Percentiles rank a stretch among this genome's conserved stretches.
Conservation (phyloP, 2,113 vertebrate genomes). For the Callocephalon fimbriatum region DNA sequence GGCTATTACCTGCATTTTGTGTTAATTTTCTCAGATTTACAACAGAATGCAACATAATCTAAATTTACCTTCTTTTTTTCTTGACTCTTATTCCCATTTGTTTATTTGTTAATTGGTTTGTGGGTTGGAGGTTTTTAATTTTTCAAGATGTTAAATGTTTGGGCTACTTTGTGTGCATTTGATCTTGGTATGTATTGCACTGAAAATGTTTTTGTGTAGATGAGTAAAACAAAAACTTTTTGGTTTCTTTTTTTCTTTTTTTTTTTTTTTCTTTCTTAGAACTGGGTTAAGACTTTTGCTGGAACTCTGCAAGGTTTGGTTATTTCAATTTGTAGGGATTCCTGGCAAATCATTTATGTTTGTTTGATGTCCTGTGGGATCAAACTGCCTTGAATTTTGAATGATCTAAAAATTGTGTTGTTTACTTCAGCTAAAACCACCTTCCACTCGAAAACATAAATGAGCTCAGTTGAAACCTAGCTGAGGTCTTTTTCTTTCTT, state of each 20-base stretch:
- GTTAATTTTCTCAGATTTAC: background rate
- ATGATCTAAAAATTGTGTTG: constrained; percentile 44
- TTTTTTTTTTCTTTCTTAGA: background rate
- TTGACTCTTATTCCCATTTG: background rate
- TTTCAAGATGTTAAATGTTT: background rate
- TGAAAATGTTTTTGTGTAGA: background rate
- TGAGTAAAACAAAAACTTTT: background rate
- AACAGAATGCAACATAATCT: background rate
- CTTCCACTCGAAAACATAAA: constrained; percentile 57
- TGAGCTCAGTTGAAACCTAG: constrained; percentile 5
- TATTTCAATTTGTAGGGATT: constrained; percentile 27
- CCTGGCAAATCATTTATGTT: constrained; percentile 44
- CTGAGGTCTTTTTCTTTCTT: background rate
- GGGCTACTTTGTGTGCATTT: background rate
- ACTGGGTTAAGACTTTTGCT: background rate
- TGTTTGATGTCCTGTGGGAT: constrained; percentile 48
- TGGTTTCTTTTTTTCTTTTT: background rate
- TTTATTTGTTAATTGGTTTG: background rate
- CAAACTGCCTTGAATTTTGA: constrained; percentile 63
- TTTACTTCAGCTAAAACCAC: constrained; percentile 33
- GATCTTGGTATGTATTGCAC: background rate
- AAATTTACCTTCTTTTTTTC: background rate
- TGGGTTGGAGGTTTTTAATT: background rate
- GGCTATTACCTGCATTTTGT: background rate
- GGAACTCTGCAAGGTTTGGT: background rate